phyloP scores from a whole-genome alignment of 2,113 vertebrate species.

The Ursus arctos region DNA sequence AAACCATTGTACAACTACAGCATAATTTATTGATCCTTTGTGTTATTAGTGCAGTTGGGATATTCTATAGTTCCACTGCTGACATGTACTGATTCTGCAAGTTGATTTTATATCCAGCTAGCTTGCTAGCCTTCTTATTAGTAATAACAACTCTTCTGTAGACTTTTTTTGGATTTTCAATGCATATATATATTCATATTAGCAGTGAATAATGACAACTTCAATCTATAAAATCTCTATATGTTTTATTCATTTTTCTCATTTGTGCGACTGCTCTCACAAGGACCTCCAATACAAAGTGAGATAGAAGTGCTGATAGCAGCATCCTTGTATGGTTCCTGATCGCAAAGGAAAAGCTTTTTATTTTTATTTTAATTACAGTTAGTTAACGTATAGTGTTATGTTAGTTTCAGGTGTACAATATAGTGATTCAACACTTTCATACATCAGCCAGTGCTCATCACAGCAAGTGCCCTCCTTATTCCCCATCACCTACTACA shows the following conservation, averaged over 20 bases:
- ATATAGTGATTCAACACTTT: background rate
- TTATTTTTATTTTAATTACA: background rate
- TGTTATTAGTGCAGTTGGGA: background rate
- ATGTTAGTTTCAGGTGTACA: background rate
- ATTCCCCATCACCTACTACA: background rate
- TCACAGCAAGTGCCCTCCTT: background rate
- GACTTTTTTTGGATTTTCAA: slow-evolving; percentile 20
- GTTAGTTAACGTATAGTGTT: background rate
- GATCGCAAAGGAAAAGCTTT: slow-evolving; percentile 6
- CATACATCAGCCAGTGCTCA: background rate
- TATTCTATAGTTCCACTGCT: background rate
- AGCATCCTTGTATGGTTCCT: background rate
- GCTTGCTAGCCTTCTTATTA: background rate
- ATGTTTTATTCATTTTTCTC: background rate
- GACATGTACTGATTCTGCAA: background rate
- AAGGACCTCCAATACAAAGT: background rate
- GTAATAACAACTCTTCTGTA: background rate
- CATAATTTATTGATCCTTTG: background rate
- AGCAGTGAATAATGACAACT: background rate
- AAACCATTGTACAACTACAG: background rate
- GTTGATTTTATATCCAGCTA: background rate
- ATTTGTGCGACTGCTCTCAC: background rate
- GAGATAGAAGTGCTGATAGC: background rate
- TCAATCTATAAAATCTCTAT: background rate
- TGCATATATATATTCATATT: background rate